phyloP scores from a whole-genome alignment of 2,797 vertebrate species.

The Sebastes glaucus region DNA sequence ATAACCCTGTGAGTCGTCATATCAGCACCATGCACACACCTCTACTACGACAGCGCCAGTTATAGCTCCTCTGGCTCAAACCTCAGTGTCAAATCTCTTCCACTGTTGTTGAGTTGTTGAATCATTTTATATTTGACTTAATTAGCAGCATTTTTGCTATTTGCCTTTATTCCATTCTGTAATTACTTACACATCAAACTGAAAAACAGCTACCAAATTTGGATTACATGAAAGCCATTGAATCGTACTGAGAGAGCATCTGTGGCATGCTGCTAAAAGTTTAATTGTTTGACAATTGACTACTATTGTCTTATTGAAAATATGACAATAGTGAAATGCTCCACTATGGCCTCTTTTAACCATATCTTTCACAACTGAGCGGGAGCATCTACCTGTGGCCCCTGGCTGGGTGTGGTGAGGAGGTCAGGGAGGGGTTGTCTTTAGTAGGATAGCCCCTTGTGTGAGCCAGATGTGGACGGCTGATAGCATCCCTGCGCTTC shows the following conservation, averaged over 20 bases:
- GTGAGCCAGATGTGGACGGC: background rate
- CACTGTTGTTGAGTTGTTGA: background rate
- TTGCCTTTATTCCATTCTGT: background rate
- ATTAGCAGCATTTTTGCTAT: background rate
- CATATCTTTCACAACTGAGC: background rate
- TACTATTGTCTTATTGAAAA: background rate
- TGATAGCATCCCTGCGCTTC: background rate
- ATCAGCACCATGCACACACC: background rate
- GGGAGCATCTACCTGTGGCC: background rate
- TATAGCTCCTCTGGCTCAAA: background rate
- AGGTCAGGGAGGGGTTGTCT: background rate
- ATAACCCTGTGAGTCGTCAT: background rate
- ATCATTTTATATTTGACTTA: background rate
- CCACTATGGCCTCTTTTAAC: background rate
- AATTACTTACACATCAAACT: background rate
- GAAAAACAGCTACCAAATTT: background rate
- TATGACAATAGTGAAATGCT: too few relatives aligned
- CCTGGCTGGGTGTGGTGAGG: background rate
- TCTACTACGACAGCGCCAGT: background rate
- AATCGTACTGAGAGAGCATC: background rate
- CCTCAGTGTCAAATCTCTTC: background rate
- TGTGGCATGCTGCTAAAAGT: background rate
- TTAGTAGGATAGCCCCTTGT: background rate
- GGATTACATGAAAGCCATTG: background rate
- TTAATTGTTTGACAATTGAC: background rate